Conservation (phyloP, 2,888 invertebrate species). For the Coenonympha arcania region DNA sequence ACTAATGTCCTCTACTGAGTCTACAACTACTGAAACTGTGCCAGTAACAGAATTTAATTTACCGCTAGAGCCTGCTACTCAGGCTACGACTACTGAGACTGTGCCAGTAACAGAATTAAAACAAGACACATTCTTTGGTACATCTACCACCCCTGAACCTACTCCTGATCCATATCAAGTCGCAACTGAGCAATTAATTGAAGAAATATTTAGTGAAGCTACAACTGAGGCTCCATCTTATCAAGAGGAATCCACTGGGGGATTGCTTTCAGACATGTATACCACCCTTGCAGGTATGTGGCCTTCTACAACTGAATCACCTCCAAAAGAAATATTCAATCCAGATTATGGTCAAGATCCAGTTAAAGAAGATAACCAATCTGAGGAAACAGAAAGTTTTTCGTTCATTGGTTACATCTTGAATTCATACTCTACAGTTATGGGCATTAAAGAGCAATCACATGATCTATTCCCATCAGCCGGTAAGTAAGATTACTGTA, state of each 20-base stretch:
- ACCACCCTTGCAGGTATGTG: constrained; percentile 54
- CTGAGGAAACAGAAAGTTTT: constrained; percentile 41
- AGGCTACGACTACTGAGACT: not conserved
- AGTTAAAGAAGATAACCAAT: constrained; percentile 29
- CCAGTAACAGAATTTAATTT: not conserved
- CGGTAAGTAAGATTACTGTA: constrained; percentile 40
- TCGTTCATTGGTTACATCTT: constrained; percentile 54
- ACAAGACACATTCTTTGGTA: not conserved
- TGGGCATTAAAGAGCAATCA: constrained; percentile 53
- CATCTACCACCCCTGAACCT: constrained; percentile 1
- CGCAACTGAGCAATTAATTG: constrained; percentile 19
- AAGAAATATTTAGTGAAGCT: constrained; percentile 27
- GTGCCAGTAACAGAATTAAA: not conserved
- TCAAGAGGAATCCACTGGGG: constrained; percentile 27
- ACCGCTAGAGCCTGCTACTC: not conserved
- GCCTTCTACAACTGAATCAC: constrained; percentile 46
- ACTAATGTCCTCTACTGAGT: not conserved
- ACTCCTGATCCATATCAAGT: not conserved
- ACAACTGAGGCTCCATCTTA: constrained; percentile 23
- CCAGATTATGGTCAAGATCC: constrained; percentile 31
- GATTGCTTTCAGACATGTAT: constrained; percentile 51
- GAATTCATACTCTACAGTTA: constrained; percentile 46
- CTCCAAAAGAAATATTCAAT: constrained; percentile 42
- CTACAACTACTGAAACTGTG: constrained; percentile 12
- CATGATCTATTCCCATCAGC: constrained; percentile 55